Base-by-base conservation (phyloP, 2,113 vertebrate genomes). In the Canis aureus region DNA sequence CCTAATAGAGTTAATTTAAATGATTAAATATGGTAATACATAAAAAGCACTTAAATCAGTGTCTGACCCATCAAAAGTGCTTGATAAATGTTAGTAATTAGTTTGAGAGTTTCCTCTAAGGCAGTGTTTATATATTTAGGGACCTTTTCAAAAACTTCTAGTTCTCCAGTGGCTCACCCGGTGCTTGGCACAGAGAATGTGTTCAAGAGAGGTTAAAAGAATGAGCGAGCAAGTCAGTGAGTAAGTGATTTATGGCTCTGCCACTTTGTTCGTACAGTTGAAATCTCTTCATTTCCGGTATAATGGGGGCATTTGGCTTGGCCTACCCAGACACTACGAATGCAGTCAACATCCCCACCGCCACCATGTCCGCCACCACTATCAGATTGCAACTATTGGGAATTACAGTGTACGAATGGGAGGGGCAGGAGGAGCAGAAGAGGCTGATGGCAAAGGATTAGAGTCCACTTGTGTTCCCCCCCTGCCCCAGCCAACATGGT, bases 51-150 rank as follows among this genome's bases (percentile, higher is more conserved):
- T 93, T 97, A 81, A 86, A 81, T 91, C 78, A 91, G 83, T 91
- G 67, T 71, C 91, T 89, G 62, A 38, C 43, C 79, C 83, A 87
- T 93, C 89, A 89, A 80, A 95, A 49, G 38, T 59, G 53, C 88
- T 92, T 89, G 64, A 96, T 96, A 94, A 95, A 94, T 94, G 80
- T 59, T 78, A 88, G 57, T 93, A 89, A 95, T 96, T 94, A 86
- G 51, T 90, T 94, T 66, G 82, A 96, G 67, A 82, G 79, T 71
- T 93, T 94, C 51, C 74, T 87, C 73, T 55, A 83, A 69, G 78
- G 64, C 66, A 94, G 85, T 93, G 81, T 96, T 92, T n/a, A 96
- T 59, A 35, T 91, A 93, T 92, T 92, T 94, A 71, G 69, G 85
- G 91, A 78, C 7, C 29, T 67, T 67, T 86, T 59, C 43, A 29